Percentiles rank a stretch among this genome's conserved stretches.
Evolutionary conservation across 2,797 vertebrate genomes (phyloP).

Genomic region (Tiaroga cobitis): DNA sequence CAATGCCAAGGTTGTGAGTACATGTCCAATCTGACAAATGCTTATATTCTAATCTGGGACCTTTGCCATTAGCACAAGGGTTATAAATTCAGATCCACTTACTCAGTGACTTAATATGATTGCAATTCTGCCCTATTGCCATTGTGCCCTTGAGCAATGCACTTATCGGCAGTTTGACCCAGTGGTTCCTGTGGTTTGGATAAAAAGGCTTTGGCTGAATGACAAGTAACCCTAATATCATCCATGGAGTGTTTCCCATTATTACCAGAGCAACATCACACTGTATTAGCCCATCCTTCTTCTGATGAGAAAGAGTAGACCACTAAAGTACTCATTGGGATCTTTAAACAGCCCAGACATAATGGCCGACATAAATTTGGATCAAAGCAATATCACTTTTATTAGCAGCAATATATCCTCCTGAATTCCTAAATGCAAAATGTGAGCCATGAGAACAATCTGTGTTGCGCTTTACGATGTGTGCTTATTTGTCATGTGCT

Average conservation of each 20-base stretch:
- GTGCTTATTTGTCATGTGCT: slow-evolving; percentile 26
- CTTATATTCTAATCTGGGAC: slow-evolving; percentile 13
- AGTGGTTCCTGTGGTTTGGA: background rate
- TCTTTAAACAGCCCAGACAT: slow-evolving; percentile 10
- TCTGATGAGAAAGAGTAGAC: slow-evolving; percentile 2
- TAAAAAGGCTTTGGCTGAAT: slow-evolving; percentile 29
- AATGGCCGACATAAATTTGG: slow-evolving; percentile 23
- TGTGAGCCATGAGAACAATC: slow-evolving; percentile 29
- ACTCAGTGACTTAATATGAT: slow-evolving; percentile 5
- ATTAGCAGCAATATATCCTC: slow-evolving; percentile 20
- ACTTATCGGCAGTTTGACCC: background rate
- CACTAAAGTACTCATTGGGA: slow-evolving; percentile 6
- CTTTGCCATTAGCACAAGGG: slow-evolving; percentile 23
- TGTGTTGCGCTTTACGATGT: slow-evolving; percentile 21
- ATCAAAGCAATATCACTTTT: slow-evolving; percentile 37
- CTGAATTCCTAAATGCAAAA: slow-evolving; percentile 15
- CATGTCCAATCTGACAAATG: background rate
- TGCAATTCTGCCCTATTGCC: slow-evolving; percentile 19
- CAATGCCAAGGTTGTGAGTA: slow-evolving; percentile 4
- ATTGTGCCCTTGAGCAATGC: background rate
- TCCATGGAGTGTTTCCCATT: slow-evolving; percentile 21
- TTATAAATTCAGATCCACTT: slow-evolving; percentile 26
- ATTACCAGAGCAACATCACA: background rate
- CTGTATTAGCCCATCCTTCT: slow-evolving; percentile 21
- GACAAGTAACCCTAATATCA: slow-evolving; percentile 35